Base-by-base conservation (phyloP, 1,140 invertebrate genomes). In the Megalonaias nervosa region DNA sequence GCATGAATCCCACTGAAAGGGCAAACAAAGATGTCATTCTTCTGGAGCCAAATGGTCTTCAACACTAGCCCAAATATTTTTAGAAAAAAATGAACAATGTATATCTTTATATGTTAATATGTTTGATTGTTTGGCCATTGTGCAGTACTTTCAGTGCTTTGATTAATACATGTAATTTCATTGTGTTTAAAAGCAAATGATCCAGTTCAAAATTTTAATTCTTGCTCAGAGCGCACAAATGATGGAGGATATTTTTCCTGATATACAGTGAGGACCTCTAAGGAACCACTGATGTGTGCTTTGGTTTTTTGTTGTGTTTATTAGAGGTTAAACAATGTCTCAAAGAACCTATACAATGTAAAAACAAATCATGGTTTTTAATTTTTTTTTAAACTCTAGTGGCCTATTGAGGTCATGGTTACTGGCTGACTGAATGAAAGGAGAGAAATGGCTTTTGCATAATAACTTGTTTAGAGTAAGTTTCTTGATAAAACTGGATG, bases 201-300 rank as follows among this genome's bases (percentile, higher is more conserved):
- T 15, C 38, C 19, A 68, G 38, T 14, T 38, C 67, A 17, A 6
- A 38, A 38, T 38, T 38, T 38, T 38, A 38, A 38, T 38, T 38
- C 38, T 38, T 38, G 38, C 38, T 38, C 38, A 38, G 38, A 38
- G 2, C 48, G 17, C 48, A 71, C 61, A 71, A 12, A 61, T 71
- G 69, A 71, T 71, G 69, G n/a, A 71, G 14, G 17, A 21, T 60
- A 9, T 60, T 57, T 71, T 61, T 55, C 59, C 58, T 72, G 71
- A 72, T 60, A 62, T 57, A 15, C 31, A 57, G 13, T 72, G 71
- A 72, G 65, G 60, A 64, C 67, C 48, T 79, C 77, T 79, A 79
- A 75, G 77, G 77, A 79, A 79, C 77, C 72, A 69, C 71, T 74
- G 76, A 78, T 78, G 26, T 77, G 56, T 56, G 56, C 58, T 16